A percentile compares a stretch with the other conserved stretches of the same genome.
phyloP scores from a whole-genome alignment of 2,888 invertebrate species.

The Phaedon cochleariae region DNA sequence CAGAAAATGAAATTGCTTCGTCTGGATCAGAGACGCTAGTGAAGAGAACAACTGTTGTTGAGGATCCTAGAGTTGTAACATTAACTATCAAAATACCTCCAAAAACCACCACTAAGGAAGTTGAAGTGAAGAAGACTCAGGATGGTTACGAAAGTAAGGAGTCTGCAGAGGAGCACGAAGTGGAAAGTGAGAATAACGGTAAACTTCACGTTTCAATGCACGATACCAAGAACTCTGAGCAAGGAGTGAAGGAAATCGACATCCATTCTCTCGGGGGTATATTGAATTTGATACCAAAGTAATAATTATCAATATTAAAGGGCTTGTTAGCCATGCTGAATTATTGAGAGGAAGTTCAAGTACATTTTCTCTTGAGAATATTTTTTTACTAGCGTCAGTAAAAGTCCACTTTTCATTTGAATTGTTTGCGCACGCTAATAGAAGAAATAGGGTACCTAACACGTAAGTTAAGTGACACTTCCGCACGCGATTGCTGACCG shows the following conservation, averaged over 20 bases:
- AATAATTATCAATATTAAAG: no score
- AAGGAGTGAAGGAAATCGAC: background rate
- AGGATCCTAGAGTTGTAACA: background rate
- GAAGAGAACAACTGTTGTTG: background rate
- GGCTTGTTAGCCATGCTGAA: no score
- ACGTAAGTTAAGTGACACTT: no score
- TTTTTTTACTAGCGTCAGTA: no score
- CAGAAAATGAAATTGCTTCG: background rate
- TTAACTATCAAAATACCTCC: conserved; percentile 3
- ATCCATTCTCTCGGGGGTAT: background rate
- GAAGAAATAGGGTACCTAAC: no score
- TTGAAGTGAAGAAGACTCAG: background rate
- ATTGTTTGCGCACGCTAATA: no score
- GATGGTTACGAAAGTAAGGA: background rate
- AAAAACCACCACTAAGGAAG: background rate
- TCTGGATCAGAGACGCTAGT: background rate
- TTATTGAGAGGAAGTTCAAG: no score
- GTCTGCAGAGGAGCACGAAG: background rate
- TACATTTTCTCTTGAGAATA: no score
- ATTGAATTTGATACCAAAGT: no score
- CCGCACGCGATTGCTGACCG: no score
- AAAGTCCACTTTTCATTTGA: no score
- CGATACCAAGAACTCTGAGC: background rate
- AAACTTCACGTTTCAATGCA: background rate
- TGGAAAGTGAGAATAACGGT: background rate